These are phyloP conservation scores for Porphyrio hochstetteri DNA, from an alignment of 2,113 vertebrate genomes.

Conservation along the genomic window DNA sequence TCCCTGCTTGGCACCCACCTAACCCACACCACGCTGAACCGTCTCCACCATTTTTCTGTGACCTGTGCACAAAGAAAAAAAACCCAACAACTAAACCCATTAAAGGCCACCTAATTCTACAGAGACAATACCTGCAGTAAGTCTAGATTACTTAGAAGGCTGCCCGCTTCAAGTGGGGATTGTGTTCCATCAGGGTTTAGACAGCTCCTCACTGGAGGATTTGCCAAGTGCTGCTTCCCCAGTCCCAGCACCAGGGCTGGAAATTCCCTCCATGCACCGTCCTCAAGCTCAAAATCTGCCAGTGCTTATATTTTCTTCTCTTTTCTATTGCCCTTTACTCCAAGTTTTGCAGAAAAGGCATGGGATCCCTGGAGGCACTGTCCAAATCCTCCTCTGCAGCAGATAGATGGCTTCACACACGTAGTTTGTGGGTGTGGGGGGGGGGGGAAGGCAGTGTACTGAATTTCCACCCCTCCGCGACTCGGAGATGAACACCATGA, in stretches of 20 bases:
- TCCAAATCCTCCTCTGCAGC: neutral
- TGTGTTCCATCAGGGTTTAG: neutral
- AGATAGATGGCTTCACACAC: neutral
- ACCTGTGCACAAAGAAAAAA: neutral
- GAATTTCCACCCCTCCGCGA: neutral
- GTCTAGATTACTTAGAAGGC: neutral
- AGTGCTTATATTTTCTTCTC: neutral
- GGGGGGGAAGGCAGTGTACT: neutral
- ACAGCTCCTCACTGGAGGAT: neutral
- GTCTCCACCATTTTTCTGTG: neutral
- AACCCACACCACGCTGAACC: neutral
- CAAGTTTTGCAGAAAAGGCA: neutral
- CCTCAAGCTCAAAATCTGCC: neutral
- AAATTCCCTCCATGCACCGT: neutral
- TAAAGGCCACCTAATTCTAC: neutral
- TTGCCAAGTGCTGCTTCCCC: neutral
- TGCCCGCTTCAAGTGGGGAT: neutral
- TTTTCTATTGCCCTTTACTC: neutral
- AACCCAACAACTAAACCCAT: neutral
- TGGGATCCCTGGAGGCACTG: neutral
- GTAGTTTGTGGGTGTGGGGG: neutral
- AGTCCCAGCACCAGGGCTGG: neutral
- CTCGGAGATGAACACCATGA: neutral
- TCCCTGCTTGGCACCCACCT: neutral
- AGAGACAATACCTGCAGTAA: neutral